Conservation (phyloP, 2,888 invertebrate genomes). For the Poecilus cupreus region DNA sequence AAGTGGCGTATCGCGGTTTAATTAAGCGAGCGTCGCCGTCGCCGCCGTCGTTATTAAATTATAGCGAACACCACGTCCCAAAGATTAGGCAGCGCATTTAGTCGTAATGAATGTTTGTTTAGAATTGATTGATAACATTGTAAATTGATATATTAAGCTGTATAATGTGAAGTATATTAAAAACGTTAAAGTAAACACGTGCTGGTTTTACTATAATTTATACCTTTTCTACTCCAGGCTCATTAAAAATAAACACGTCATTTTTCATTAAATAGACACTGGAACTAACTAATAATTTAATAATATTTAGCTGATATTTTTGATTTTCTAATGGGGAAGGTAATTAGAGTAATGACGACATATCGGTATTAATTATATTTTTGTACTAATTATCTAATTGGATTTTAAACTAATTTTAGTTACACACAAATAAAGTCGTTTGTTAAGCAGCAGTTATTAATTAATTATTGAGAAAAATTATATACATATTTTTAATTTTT, state of each 20-base stretch:
- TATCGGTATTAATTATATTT: too few species aligned
- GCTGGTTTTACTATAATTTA: background rate
- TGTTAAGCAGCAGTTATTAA: background rate
- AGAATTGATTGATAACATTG: conserved; percentile 62
- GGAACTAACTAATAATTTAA: background rate
- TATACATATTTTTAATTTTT: too few species aligned
- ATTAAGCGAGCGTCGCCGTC: background rate
- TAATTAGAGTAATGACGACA: too few species aligned
- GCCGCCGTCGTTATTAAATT: conserved; percentile 39
- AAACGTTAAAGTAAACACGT: conserved; percentile 22
- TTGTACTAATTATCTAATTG: too few species aligned
- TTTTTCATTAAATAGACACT: background rate
- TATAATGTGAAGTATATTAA: conserved; percentile 54
- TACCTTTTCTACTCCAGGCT: background rate
- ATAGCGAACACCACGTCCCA: conserved; percentile 38
- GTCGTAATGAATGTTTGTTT: conserved; percentile 62
- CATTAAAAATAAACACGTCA: background rate
- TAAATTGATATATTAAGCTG: conserved; percentile 59
- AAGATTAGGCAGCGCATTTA: conserved; percentile 57
- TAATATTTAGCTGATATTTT: background rate
- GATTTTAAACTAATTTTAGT: too few species aligned
- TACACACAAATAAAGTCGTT: background rate
- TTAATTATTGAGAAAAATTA: too few species aligned
- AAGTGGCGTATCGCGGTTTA: conserved; percentile 6
- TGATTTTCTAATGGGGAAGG: background rate